These are phyloP conservation scores for Urocitellus parryii DNA, from an alignment of 2,113 vertebrate species.

Conservation along the genomic window DNA sequence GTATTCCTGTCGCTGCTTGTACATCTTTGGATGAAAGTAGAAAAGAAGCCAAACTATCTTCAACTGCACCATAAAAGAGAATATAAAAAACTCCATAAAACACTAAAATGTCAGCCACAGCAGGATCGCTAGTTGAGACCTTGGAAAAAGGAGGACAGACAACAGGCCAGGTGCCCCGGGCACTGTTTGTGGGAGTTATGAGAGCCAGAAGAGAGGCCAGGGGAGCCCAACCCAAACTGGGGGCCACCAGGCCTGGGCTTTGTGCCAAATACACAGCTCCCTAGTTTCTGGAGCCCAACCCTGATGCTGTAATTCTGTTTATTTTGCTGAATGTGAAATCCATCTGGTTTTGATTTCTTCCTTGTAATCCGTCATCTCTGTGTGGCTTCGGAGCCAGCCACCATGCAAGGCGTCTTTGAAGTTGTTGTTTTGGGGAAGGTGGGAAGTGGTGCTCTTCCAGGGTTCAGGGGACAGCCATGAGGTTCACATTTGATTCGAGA, in stretches of 20 bases:
- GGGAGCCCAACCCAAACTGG: slow-evolving; percentile 5
- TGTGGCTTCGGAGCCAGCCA: slow-evolving; percentile 39
- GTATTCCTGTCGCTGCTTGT: slow-evolving; percentile 46
- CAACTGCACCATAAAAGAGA: slow-evolving; percentile 63
- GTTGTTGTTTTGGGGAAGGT: slow-evolving; percentile 59
- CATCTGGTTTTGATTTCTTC: slow-evolving; percentile 80
- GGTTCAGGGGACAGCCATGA: background rate
- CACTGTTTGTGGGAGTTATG: background rate
- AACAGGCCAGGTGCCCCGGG: background rate
- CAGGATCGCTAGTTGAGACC: background rate
- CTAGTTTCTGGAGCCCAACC: slow-evolving; percentile 61
- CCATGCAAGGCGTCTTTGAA: slow-evolving; percentile 55
- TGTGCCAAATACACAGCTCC: slow-evolving; percentile 45
- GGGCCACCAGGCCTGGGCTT: slow-evolving; percentile 55
- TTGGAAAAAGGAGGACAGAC: background rate
- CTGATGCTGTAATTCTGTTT: slow-evolving; percentile 74
- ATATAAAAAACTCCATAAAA: slow-evolving; percentile 74
- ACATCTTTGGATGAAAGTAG: slow-evolving; percentile 10
- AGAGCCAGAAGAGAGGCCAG: background rate
- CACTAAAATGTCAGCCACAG: slow-evolving; percentile 28
- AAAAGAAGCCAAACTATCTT: slow-evolving; percentile 59
- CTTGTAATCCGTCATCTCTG: slow-evolving; percentile 70
- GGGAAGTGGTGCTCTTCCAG: slow-evolving; percentile 44
- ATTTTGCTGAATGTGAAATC: slow-evolving; percentile 70
- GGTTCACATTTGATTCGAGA: background rate